Base-by-base conservation (phyloP, 2,888 invertebrate species). In the Melikaiella ostensackeni region DNA sequence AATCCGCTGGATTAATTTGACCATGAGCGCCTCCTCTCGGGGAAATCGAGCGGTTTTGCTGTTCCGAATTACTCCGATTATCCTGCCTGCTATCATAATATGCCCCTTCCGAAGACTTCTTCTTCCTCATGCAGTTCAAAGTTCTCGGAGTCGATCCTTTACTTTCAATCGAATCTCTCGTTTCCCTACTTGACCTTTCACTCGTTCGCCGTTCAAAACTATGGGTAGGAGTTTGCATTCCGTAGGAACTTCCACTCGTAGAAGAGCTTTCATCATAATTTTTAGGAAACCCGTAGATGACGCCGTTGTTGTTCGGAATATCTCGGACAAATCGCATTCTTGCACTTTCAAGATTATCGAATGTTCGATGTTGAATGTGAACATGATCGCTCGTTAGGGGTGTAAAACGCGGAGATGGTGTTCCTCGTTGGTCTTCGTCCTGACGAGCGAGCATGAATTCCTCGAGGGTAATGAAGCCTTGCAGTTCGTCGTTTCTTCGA, bases 401-500 rank as follows among this genome's bases (percentile, higher is more conserved):
- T 1, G 87, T 88, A 11, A 83, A 77, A 27, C 83, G 86, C 9
- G 86, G 81, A 5, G 86, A 87, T 8, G 79, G 75, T 2, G 85
- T 80, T 2, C 9, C 78, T 46, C 93, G 93, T 83, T 93, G 93
- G 87, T 96, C 96, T 88, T 96, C 96, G 81, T 94, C 95, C 89
- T 96, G 96, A 83, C 95, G 94, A 83, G 94, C 94, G 83, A 95
- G 91, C 96, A 96, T 96, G 87, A 97, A 93, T 92, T 96, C 95
- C 89, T 96, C 95, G 42, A 96, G 92, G 1, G 96, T 97, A 74
- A 96, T 94, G 88, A 95, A 95, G 0, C 95, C 95, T 64, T 94
- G 93, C 42, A 94, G 92, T 88, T 93, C 94, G 81, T 95, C 95
- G 78, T 76, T 83, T 50, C 83, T 81, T 42, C 84, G 84, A 21